Conservation (phyloP, 2,113 vertebrate species). For the Psittacus erithacus region DNA sequence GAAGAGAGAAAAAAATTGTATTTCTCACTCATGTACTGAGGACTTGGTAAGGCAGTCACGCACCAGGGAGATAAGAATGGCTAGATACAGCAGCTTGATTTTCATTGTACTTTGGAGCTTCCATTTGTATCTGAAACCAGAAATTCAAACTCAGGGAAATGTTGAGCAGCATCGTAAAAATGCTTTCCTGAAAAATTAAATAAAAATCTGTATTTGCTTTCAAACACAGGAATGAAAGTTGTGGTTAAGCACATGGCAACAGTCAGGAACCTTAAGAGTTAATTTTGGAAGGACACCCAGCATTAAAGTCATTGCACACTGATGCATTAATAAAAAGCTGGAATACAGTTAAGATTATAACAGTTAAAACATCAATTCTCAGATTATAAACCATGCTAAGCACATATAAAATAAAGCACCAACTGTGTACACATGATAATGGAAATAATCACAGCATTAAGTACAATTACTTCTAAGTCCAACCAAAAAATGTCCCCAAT, state of each 20-base stretch:
- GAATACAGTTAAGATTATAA: background rate
- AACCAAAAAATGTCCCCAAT: background rate
- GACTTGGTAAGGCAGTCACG: background rate
- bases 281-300: background rate
- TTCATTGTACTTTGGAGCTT: background rate
- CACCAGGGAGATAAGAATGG: background rate
- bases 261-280: background rate
- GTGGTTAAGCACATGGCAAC: background rate
- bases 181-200: background rate
- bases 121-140: background rate
- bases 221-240: background rate
- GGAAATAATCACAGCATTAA: conserved; percentile 19
- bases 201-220: background rate
- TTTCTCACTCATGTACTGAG: background rate
- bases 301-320: background rate
- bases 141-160: background rate
- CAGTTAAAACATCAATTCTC: background rate
- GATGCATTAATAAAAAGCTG: background rate
- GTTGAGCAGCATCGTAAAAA: background rate
- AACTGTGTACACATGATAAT: background rate
- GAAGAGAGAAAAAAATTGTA: background rate
- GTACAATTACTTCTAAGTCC: background rate
- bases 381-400: background rate
- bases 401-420: background rate
- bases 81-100: background rate